Percentiles rank a stretch among this genome's conserved stretches.
phyloP scores from a whole-genome alignment of 2,888 invertebrate genomes.

The Deroplatys truncata region DNA sequence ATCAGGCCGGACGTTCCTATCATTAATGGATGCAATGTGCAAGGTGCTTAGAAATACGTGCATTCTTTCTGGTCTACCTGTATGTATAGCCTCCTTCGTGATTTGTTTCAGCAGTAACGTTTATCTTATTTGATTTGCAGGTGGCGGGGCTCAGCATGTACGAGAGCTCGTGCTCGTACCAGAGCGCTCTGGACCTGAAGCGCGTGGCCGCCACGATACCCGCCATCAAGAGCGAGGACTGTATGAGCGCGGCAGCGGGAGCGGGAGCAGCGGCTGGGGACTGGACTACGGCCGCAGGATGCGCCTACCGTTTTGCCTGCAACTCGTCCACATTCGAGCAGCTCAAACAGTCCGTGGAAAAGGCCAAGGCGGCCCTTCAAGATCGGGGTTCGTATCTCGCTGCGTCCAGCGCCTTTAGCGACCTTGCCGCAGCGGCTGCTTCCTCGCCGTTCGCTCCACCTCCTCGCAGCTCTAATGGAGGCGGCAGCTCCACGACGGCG shows the following conservation, averaged over 20 bases:
- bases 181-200: constrained; percentile 75
- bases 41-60: too few relatives aligned
- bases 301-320: constrained; percentile 65
- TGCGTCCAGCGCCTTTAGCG: constrained; percentile 67
- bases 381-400: constrained; percentile 67
- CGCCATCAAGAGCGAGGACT: constrained; percentile 48
- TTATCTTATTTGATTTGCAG: background rate
- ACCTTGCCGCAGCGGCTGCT: constrained; percentile 44
- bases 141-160: constrained; percentile 56
- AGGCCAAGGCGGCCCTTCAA: constrained; percentile 82
- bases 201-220: constrained; percentile 54
- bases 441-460: constrained; percentile 27
- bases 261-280: constrained; percentile 36
- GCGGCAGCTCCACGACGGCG: constrained; percentile 8
- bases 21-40: too few relatives aligned
- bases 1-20: too few relatives aligned
- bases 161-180: constrained; percentile 91
- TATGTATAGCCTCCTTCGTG: too few relatives aligned
- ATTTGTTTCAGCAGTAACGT: too few relatives aligned
- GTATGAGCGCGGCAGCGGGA: constrained; percentile 44
- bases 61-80: too few relatives aligned
- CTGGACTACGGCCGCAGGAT: constrained; percentile 39
- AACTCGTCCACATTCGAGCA: constrained; percentile 87
- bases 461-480: constrained; percentile 3
- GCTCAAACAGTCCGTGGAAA: constrained; percentile 84